Evolutionary conservation across 2,888 invertebrate species (phyloP), one percentile per base, ranked within the genome.

Genomic region (Andrena haemorrhoa): DNA sequence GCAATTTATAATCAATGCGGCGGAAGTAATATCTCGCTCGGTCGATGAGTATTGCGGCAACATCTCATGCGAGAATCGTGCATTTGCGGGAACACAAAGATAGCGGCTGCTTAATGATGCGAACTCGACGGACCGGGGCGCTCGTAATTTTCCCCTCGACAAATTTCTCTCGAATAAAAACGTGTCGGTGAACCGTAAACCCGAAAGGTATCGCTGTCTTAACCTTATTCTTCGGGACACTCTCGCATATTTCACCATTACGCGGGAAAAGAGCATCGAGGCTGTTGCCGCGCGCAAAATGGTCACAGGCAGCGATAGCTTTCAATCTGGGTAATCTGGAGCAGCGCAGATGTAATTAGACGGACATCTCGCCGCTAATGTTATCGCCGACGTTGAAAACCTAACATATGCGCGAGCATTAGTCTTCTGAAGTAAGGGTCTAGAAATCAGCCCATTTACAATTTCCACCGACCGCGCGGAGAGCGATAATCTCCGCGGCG

Each of bases 1-100:
- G 51, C 51, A 77, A 82, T 76, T 84, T 75, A 58, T 65, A 74
- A 76, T 79, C 74, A 33, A 63, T 63, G 63, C 69, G 29, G 35
- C 72, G 75, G 78, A 58, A 72, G 56, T 76, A 72, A 77, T 80
- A 73, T 73, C 73, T 58, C 53, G 60, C 33, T 53, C 26, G 69
- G 10, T 6, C 53, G 51, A 53, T 53, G 51, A 58, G 60, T 53
- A 64, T 66, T 35, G 61, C 63, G 41, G 41, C 66, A 76, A 76
- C 65, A 53, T 73, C 70, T 72, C 71, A 47, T 35, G 74, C 58
- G 70, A 75, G 72, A 72, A 49, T 23, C n/a, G 29, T n/a, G 26
- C 64, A 20, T 60, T 56, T 60, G 41, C 31, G 29, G 12, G 6
- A 47, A 41, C 26, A 29, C 72, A 10, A 29, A 12, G 58, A 69